Base-by-base conservation (phyloP, 2,113 vertebrate species). In the Alligator sinensis region DNA sequence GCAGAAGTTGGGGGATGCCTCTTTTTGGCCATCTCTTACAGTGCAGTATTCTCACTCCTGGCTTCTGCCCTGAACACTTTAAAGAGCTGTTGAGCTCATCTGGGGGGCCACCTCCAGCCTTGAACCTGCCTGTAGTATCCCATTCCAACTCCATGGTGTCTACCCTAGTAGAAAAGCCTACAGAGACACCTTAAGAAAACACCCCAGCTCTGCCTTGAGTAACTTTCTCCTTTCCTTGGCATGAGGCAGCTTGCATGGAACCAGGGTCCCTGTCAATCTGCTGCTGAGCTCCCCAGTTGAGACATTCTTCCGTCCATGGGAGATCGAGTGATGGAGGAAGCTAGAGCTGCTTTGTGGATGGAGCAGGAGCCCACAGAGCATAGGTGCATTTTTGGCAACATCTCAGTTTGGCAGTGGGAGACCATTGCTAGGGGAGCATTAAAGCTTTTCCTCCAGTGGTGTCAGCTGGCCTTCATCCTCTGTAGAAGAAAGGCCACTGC, bases 161-260 rank as follows among this genome's bases (percentile, higher is more conserved):
- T 47, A 3, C 6, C 10, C 1, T 14, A 16, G 2, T 2, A 28
- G 64, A 18, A 8, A 68, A 5, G n/a, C 28, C 17, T 19, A n/a
- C 66, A 30, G 66, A 68, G 28, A 18, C 16, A 22, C 24, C n/a
- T 3, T n/a, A 18, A 21, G 66, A 17, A 6, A 21, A 68, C 6
- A 5, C 5, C 66, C 34, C 18, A 68, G 10, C 27, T n/a, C 16
- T 17, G 2, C 1, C 64, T 9, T 30, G 3, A 4, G 7, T 6
- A n/a, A 19, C n/a, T 17, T 9, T 18, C 64, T 28, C 28, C 8
- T 4, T 47, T 47, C 47, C 47, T 8, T 47, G 47, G 47, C 47
- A 47, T 9, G 8, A 47, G 47, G 47, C 47, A 47, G 9, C 47
- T 10, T 68, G 64, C 64, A 68, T 68, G 64, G 16, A 28, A 18